Conservation (phyloP, 2,797 vertebrate species). For the Morus bassanus region DNA sequence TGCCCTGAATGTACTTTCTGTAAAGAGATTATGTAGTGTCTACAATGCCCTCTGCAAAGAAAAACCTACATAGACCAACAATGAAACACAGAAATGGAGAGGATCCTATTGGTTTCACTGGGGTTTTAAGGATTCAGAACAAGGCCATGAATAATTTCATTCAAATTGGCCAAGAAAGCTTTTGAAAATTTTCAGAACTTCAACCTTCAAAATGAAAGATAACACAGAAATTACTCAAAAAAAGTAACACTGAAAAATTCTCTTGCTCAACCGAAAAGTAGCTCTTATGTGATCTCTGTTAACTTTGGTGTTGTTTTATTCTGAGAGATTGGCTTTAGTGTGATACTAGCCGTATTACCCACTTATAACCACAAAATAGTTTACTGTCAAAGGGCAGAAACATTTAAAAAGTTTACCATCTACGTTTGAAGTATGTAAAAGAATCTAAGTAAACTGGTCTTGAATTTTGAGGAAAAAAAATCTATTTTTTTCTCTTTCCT, state of each 20-base stretch:
- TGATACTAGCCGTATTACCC: not conserved
- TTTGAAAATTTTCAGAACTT: not conserved
- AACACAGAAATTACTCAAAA: not conserved
- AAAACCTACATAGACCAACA: not conserved
- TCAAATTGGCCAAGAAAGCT: not conserved
- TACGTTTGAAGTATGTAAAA: not conserved
- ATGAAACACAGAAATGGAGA: not conserved
- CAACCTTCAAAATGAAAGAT: not conserved
- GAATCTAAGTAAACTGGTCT: not conserved
- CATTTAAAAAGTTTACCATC: not conserved
- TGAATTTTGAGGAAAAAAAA: not conserved
- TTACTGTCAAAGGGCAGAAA: not conserved
- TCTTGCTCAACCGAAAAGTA: not conserved
- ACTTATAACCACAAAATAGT: not conserved
- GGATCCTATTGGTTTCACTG: not conserved
- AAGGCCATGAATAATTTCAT: not conserved
- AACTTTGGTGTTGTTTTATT: not conserved
- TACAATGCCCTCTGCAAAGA: not conserved
- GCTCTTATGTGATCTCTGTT: not conserved
- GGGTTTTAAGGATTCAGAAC: not conserved
- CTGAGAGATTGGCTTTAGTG: not conserved
- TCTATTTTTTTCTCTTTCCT: not conserved
- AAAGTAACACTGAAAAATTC: not conserved
- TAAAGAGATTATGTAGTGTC: not conserved
- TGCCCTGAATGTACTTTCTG: not conserved